Evolutionary conservation across 2,113 vertebrate genomes (phyloP), one percentile per base, ranked within the genome.

Genomic region (Crotalus helleri): DNA sequence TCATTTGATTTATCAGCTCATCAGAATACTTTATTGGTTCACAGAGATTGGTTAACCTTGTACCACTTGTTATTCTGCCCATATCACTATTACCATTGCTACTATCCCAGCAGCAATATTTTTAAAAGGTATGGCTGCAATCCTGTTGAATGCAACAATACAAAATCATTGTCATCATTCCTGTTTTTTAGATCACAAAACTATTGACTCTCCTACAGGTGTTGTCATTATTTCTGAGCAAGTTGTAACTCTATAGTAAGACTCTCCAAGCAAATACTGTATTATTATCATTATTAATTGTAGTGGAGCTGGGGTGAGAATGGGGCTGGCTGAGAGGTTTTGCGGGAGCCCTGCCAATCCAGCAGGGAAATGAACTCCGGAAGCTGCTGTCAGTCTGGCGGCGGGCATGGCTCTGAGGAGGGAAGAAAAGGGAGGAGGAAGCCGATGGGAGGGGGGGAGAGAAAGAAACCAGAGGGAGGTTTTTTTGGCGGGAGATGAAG

Each of bases 1-100:
- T 88, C 26, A 2, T 94, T 93, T 89, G 91, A 89, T 94, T 95
- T 91, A 91, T 95, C 90, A 94, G 59, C 74, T 87, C 92, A 95
- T 95, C n/a, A 89, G 74, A 61, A 12, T 9, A 13, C 69, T 95
- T 96, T 94, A 94, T 92, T 95, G 92, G 69, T 74, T 94, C 19
- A 15, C 90, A n/a, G 91, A 94, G 57, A 93, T 93, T 15, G 1
- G 87, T 51, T 0, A 94, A 0, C 46, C 39, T 96, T 88, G 85
- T 94, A 33, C 23, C 29, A 26, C 58, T 90, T 93, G 59, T 17
- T 95, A 24, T 94, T 96, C 93, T 58, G 91, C 21, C 26, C 33
- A 54, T 91, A 44, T 44, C 93, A 51, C 7, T 91, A 17, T 94
- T 74, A 53, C 91, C 29, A 87, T 5, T 15, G 29, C 90, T 11